Evolutionary conservation across 2,113 vertebrate species (phyloP).

Genomic region (Cyanoliseus patagonus): DNA sequence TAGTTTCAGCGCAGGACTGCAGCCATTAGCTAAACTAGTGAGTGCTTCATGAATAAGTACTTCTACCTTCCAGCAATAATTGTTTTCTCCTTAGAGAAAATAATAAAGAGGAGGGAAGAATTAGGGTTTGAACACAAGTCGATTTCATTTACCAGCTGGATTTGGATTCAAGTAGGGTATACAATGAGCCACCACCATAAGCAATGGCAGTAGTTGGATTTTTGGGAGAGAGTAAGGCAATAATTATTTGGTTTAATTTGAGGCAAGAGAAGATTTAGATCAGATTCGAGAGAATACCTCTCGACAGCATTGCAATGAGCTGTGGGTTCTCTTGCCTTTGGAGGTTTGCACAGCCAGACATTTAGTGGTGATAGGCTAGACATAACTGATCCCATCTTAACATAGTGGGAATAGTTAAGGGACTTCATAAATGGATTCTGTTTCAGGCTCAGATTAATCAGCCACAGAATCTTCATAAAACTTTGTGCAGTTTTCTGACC

Average conservation of each 20-base stretch:
- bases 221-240: not conserved
- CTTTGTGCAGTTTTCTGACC: not conserved
- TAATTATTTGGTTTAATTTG: not conserved
- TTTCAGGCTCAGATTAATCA: not conserved
- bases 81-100: not conserved
- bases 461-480: not conserved
- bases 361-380: not conserved
- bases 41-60: not conserved
- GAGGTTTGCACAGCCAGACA: not conserved
- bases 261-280: not conserved
- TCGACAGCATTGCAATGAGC: not conserved
- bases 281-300: not conserved
- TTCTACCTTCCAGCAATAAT: not conserved
- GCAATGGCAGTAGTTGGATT: not conserved
- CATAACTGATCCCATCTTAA: not conserved
- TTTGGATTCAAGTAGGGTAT: not conserved
- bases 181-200: not conserved
- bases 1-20: not conserved
- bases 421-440: not conserved
- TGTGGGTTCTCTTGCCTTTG: not conserved
- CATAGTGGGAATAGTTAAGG: not conserved
- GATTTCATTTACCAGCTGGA: not conserved
- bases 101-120: not conserved
- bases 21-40: not conserved
- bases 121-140: not conserved